Percentiles rank a stretch among this genome's conserved stretches.
Evolutionary conservation across 37 sponge, comb jelly and placozoan genomes (phyloP).

Genomic region (Beroe ovata): DNA sequence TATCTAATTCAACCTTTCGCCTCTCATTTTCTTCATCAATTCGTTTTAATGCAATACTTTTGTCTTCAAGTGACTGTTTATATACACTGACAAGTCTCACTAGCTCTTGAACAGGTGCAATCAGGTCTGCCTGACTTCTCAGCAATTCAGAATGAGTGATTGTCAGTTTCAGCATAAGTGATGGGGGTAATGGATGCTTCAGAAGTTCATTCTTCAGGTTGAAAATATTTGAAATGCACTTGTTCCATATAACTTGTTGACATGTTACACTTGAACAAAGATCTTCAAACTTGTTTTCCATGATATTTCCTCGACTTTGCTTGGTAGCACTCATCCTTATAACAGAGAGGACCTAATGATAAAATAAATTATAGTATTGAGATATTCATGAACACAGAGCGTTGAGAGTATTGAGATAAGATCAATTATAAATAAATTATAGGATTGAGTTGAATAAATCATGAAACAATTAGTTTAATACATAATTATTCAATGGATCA

Average conservation of each 20-base stretch:
- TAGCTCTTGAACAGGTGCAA: conserved; percentile 42
- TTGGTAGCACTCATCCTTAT: neutral
- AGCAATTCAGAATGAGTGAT: conserved; percentile 21
- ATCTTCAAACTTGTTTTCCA: conserved; percentile 39
- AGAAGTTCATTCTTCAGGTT: conserved; percentile 32
- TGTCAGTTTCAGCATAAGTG: conserved; percentile 15
- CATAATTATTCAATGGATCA: no score
- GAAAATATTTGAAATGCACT: neutral
- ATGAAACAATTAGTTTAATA: no score
- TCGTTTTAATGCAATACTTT: conserved; percentile 46
- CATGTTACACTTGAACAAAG: conserved; percentile 1
- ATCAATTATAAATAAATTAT: no score
- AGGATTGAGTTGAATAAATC: no score
- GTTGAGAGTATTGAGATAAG: no score
- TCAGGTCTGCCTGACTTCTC: conserved; percentile 32
- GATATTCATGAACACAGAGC: no score
- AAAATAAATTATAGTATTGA: no score
- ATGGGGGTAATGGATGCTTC: conserved; percentile 38
- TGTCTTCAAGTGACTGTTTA: conserved; percentile 55
- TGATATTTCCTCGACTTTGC: neutral
- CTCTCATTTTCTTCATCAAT: conserved; percentile 59
- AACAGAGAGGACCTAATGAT: no score
- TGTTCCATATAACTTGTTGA: conserved; percentile 43
- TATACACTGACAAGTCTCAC: conserved; percentile 52
- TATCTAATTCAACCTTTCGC: conserved; percentile 20